Conservation (phyloP, 2,797 vertebrate genomes). For the Microctenopoma stevenorrisi region DNA sequence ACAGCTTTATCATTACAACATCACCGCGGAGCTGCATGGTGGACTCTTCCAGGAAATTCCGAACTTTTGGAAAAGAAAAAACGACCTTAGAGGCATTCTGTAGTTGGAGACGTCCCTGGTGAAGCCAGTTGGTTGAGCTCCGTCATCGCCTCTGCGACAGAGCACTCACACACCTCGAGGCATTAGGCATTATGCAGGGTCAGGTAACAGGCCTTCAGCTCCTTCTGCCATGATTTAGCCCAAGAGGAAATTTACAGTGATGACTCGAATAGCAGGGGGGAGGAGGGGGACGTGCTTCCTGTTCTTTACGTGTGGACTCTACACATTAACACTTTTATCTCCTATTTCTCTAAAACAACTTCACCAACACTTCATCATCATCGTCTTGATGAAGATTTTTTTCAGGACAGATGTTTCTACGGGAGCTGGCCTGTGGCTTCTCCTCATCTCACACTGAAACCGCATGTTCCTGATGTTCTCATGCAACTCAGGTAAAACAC, state of each 20-base stretch:
- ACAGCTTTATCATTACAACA: conserved; percentile 15
- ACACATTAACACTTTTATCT: not conserved
- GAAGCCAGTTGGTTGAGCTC: conserved; percentile 63
- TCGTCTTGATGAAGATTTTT: not conserved
- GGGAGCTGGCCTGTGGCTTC: not conserved
- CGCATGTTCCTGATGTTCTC: not conserved
- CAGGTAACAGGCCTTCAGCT: conserved; percentile 51
- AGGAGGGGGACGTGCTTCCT: conserved; percentile 42
- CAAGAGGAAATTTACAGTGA: conserved; percentile 71
- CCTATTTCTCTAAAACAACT: not conserved
- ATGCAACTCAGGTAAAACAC: not conserved
- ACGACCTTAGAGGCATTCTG: conserved; percentile 39
- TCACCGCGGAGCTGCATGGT: not conserved
- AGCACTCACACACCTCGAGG: conserved; percentile 49
- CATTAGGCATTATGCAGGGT: conserved; percentile 63
- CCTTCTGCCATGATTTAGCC: conserved; percentile 36
- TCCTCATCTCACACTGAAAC: not conserved
- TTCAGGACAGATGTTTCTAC: not conserved
- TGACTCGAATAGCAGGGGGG: conserved; percentile 41
- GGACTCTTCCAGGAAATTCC: conserved; percentile 33
- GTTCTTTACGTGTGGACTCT: conserved; percentile 31
- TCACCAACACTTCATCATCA: too few relatives aligned
- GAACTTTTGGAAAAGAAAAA: not conserved
- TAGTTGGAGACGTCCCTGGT: conserved; percentile 53
- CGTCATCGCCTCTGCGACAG: conserved; percentile 66